phyloP scores from a whole-genome alignment of 2,797 vertebrate species.

The Zonotrichia albicollis region DNA sequence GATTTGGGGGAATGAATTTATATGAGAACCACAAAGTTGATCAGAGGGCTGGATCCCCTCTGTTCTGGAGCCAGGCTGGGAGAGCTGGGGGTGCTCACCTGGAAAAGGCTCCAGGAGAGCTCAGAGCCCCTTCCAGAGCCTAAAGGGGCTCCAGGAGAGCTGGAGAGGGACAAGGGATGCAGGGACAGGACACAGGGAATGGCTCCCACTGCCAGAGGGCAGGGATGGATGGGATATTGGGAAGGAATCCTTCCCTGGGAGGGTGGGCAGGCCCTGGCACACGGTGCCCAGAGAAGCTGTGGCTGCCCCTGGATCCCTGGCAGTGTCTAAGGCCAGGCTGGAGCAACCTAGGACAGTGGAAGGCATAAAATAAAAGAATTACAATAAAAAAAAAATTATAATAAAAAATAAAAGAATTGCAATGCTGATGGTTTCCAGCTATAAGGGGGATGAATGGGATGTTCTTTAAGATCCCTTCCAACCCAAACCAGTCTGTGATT shows the following conservation, averaged over 20 bases:
- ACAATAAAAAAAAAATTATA: not conserved
- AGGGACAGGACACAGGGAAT: not conserved
- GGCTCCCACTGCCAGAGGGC: not conserved
- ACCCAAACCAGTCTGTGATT: not conserved
- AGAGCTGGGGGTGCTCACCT: too few species aligned
- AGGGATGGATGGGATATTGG: fast-evolving
- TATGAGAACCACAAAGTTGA: too few species aligned
- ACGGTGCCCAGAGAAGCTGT: not conserved
- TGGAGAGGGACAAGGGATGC: too few species aligned
- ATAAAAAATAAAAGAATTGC: fast-evolving
- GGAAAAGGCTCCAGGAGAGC: too few species aligned
- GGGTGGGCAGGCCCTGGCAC: fast-evolving
- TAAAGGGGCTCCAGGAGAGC: too few species aligned
- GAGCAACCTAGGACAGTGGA: fast-evolving
- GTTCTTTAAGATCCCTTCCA: not conserved
- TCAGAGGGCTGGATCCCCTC: too few species aligned
- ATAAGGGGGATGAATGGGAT: not conserved
- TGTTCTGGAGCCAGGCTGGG: too few species aligned
- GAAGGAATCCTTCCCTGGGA: fast-evolving
- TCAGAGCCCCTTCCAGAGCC: too few species aligned
- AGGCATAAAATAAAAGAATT: not conserved
- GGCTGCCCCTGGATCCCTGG: not conserved
- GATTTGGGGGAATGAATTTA: too few species aligned
- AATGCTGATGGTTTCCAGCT: not conserved
- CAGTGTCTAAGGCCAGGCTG: not conserved